Conservation (phyloP, 35 echinoderm and acorn worm genomes). For the Ptychodera flava region DNA sequence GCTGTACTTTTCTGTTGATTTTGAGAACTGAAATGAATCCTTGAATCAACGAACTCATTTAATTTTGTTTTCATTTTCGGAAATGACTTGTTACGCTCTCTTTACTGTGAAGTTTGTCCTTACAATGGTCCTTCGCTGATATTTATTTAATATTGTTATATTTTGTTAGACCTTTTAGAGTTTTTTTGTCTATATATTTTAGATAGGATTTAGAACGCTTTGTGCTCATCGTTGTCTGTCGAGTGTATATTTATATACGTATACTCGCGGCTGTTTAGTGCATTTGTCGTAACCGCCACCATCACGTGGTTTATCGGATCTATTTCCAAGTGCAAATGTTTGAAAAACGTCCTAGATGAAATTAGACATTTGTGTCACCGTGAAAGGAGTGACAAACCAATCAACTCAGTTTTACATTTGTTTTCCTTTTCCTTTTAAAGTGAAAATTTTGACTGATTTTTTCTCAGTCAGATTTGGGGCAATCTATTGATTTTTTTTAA, state of each 20-base stretch:
- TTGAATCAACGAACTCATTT: too few relatives aligned
- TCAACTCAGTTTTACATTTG: not conserved
- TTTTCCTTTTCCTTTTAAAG: not conserved
- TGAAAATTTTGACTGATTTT: not conserved
- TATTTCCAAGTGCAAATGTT: not conserved
- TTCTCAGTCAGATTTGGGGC: not conserved
- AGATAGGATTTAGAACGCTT: not conserved
- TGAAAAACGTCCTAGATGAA: not conserved
- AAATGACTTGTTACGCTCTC: not conserved
- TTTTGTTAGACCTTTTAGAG: constrained; percentile 1
- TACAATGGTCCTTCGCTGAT: not conserved
- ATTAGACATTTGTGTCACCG: not conserved
- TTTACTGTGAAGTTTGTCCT: not conserved
- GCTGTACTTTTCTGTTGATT: not conserved
- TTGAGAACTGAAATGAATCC: too few relatives aligned
- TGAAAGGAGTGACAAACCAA: not conserved
- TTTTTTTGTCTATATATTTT: constrained; percentile 2
- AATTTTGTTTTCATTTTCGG: not conserved
- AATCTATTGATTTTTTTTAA: not conserved
- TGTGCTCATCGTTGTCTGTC: not conserved
- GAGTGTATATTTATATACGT: not conserved
- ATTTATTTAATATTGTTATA: constrained; percentile 3
- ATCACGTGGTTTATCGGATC: not conserved
- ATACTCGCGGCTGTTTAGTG: not conserved
- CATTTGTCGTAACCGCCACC: not conserved